Evolutionary conservation across 2,888 invertebrate species (phyloP).

Genomic region (Orgyia antiqua): DNA sequence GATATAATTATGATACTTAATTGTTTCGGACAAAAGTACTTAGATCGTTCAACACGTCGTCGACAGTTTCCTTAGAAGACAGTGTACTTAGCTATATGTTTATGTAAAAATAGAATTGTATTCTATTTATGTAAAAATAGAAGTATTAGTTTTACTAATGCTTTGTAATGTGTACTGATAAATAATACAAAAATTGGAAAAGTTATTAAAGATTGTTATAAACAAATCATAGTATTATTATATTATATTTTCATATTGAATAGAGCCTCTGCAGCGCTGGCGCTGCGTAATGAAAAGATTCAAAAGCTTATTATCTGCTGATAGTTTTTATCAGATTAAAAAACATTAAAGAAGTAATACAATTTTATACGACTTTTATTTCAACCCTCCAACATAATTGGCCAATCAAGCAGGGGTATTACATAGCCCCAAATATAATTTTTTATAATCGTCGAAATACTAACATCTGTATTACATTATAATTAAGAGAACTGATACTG

Average conservation of each 20-base stretch:
- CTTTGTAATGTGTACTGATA: constrained; percentile 23
- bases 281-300: constrained; percentile 78
- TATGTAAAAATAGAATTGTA: background rate
- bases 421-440: no score
- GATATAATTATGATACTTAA: constrained; percentile 25
- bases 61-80: background rate
- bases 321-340: constrained; percentile 81
- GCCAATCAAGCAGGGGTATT: no score
- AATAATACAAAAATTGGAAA: constrained; percentile 2
- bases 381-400: constrained; percentile 9
- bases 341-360: constrained; percentile 45
- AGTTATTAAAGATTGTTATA: constrained; percentile 16
- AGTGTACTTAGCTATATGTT: no score
- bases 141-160: constrained; percentile 26
- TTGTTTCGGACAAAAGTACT: constrained; percentile 24
- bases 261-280: constrained; percentile 56
- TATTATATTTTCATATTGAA: constrained; percentile 9
- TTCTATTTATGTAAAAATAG: constrained; percentile 3
- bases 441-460: no score
- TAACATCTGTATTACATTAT: no score
- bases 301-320: constrained; percentile 78
- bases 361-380: constrained; percentile 47
- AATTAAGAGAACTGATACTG: no score
- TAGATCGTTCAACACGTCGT: constrained; percentile 10
- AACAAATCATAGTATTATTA: constrained; percentile 18